These are phyloP conservation scores for Lamprotornis superbus DNA, from an alignment of 2,113 vertebrate genomes.

Conservation along the genomic window DNA sequence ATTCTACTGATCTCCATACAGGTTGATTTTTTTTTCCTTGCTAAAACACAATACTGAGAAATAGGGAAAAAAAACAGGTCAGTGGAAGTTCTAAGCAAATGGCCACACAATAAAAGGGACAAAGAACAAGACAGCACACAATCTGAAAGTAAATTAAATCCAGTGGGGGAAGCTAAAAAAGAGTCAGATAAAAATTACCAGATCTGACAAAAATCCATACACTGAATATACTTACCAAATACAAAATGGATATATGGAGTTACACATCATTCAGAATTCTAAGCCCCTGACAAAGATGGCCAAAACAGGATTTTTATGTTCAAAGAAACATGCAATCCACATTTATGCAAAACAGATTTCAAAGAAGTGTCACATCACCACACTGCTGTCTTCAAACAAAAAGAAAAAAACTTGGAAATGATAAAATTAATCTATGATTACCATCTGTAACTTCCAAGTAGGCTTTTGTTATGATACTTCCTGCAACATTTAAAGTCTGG, in stretches of 20 bases:
- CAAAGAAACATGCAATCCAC: background rate
- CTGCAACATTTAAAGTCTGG: conserved; percentile 97
- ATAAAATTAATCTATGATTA: conserved; percentile 68
- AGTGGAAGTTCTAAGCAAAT: background rate
- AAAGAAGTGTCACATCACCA: background rate
- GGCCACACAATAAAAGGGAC: background rate
- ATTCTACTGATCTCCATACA: background rate
- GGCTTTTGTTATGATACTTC: conserved; percentile 97
- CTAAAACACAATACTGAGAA: background rate
- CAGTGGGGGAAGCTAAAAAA: background rate
- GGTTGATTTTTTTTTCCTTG: background rate
- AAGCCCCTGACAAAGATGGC: background rate
- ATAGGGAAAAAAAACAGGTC: background rate
- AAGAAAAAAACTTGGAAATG: background rate
- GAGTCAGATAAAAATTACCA: background rate
- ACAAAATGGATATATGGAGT: background rate
- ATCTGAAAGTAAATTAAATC: background rate
- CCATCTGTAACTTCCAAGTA: conserved; percentile 97
- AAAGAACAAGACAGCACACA: background rate
- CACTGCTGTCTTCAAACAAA: background rate
- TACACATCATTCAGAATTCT: background rate
- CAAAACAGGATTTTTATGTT: background rate
- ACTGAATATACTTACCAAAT: background rate
- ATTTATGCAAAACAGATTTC: background rate
- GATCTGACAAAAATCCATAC: background rate